Evolutionary conservation across 2,888 invertebrate genomes (phyloP), one percentile per base, ranked within the genome.

Genomic region (Netelia melanura): DNA sequence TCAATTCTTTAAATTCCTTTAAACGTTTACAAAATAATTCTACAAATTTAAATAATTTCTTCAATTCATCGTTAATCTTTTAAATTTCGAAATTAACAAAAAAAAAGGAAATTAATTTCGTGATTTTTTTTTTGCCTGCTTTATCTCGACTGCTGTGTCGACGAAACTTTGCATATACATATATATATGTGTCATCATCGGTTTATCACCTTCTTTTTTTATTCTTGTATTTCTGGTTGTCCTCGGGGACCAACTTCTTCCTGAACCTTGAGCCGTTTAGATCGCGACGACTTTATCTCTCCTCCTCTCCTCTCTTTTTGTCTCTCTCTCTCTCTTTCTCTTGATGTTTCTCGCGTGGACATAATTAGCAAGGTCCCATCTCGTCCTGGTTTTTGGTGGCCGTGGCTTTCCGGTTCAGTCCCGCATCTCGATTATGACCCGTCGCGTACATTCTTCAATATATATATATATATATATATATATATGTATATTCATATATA

Each of bases 241-340:
- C 77, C 86, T 77, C 83, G 83, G 23, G 72, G 54, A 67, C 48
- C 21, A 44, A 43, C 70, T 83, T 81, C 86, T 84, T 87, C 86
- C 85, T 80, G 86, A 72, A 87, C 87, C 86, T 87, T 84, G 86
- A 78, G 64, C 72, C 79, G 67, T 67, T 76, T 48, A 67, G 78
- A 83, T 78, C 23, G 64, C 65, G 72, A 79, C 76, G 21, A 38
- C 23, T 52, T 23, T 30, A 11, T 64, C 30, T 64, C 61, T 25
- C 25, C 25, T 3, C 3, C 30, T 64, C 64, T 75, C 64, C 17
- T 62, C 58, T 58, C 58, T 58, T n/a, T 56, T 5, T 30, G 5
- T 43, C 44, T 74, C 61, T 23, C 62, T 62, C 62, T 62, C 74
- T 14, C 61, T 23, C 62, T 62, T 48, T 62, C 74, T 14, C 25